Percentiles rank a stretch among this genome's conserved stretches.
Conservation (phyloP, 2,113 vertebrate genomes). For the Cephalophus harveyi region DNA sequence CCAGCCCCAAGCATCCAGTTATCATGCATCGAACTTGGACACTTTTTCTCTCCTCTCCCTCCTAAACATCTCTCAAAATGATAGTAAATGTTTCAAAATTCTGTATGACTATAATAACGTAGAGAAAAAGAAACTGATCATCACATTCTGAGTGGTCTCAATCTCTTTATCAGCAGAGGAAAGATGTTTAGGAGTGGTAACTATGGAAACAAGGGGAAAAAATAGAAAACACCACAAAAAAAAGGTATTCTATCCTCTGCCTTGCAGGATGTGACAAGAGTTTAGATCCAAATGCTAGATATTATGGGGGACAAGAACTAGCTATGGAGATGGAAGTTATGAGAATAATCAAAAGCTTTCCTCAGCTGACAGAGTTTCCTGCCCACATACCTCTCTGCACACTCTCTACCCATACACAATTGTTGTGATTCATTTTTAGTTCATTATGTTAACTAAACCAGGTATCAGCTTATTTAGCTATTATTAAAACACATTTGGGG, state of each 20-base stretch:
- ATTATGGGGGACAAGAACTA: background rate
- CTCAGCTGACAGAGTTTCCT: background rate
- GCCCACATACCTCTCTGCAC: background rate
- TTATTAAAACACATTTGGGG: background rate
- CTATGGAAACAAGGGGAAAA: background rate
- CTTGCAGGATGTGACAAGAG: background rate
- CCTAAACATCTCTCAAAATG: background rate
- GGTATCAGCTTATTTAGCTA: background rate
- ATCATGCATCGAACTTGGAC: background rate
- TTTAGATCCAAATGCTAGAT: background rate
- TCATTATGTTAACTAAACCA: background rate
- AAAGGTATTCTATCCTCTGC: fast-evolving
- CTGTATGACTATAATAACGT: background rate
- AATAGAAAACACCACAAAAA: background rate
- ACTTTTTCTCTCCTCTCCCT: background rate
- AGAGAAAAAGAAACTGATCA: background rate
- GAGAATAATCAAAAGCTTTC: background rate
- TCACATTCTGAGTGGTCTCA: background rate
- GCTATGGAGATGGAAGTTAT: too few species aligned
- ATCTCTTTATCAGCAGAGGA: background rate
- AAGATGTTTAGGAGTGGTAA: background rate
- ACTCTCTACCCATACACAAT: background rate
- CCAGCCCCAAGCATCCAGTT: too few species aligned
- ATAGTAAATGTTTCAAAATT: background rate
- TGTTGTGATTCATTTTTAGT: background rate